phyloP scores from a whole-genome alignment of 2,888 invertebrate genomes.

The Lepas anatifera region DNA sequence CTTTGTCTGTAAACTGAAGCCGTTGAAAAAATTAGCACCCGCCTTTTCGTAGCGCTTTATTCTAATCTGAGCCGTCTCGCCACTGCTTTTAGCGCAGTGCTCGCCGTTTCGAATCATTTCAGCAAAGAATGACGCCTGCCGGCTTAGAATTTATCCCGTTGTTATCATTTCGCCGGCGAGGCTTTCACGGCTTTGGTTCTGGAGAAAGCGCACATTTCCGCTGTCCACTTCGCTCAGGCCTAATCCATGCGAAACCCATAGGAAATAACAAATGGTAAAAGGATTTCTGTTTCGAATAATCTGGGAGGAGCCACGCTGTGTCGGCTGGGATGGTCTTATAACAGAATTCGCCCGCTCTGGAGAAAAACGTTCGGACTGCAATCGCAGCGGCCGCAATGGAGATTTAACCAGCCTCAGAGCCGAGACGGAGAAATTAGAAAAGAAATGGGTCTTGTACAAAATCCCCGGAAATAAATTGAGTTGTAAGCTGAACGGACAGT shows the following conservation, averaged over 20 bases:
- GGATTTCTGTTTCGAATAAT: not conserved
- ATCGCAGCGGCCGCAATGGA: not conserved
- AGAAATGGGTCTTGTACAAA: not conserved
- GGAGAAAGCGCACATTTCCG: not conserved
- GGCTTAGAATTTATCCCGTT: conserved; percentile 11
- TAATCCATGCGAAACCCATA: conserved; percentile 11
- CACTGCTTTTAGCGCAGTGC: not conserved
- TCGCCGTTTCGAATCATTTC: conserved; percentile 6
- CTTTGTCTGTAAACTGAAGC: not conserved
- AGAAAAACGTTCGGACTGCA: not conserved
- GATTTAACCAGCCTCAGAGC: not conserved
- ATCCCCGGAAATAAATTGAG: conserved; percentile 5
- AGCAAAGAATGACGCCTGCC: not conserved
- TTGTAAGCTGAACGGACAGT: conserved; percentile 11
- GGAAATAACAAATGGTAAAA: conserved; percentile 12
- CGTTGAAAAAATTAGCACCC: not conserved
- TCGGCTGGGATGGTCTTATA: not conserved
- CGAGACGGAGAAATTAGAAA: not conserved
- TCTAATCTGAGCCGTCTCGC: not conserved
- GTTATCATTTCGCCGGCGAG: not conserved
- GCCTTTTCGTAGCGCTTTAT: not conserved
- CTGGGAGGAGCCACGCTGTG: not conserved
- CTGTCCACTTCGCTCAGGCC: not conserved
- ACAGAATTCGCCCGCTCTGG: not conserved
- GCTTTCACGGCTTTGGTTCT: not conserved